Evolutionary conservation across 2,888 invertebrate genomes (phyloP).

Genomic region (Hypena proboscidalis): DNA sequence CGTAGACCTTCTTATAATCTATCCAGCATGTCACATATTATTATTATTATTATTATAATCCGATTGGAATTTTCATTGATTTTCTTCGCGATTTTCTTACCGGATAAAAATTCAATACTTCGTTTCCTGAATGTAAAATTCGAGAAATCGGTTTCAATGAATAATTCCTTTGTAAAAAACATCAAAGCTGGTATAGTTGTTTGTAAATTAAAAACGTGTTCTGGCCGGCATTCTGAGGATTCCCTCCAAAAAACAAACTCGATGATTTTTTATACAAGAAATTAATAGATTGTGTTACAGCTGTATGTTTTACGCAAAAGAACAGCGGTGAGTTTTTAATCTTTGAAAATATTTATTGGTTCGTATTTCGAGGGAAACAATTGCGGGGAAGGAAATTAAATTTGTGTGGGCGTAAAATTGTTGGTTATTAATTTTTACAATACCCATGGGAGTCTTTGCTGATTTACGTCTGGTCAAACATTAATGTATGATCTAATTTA

Average conservation of each 20-base stretch:
- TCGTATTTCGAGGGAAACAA: conserved; percentile 21
- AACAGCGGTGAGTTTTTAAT: conserved; percentile 30
- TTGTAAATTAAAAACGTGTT: conserved; percentile 64
- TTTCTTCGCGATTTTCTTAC: conserved; percentile 48
- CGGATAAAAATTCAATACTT: conserved; percentile 49
- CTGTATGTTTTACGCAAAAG: conserved; percentile 14
- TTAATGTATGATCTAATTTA: no score
- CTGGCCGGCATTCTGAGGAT: conserved; percentile 40
- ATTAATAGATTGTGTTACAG: conserved; percentile 35
- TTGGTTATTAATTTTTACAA: conserved; percentile 6
- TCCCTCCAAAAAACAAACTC: conserved; percentile 40
- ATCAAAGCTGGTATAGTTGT: conserved; percentile 39
- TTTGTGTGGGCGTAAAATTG: conserved; percentile 22
- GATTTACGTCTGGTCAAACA: not conserved
- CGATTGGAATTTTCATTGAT: conserved; percentile 45
- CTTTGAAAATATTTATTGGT: conserved; percentile 41
- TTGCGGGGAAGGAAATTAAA: conserved; percentile 32
- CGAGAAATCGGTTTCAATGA: conserved; percentile 38
- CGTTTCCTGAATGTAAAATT: conserved; percentile 37
- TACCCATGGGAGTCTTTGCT: not conserved
- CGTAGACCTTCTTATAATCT: no score
- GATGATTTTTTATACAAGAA: conserved; percentile 40
- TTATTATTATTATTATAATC: no score
- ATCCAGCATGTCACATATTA: no score
- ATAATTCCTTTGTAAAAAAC: conserved; percentile 50